phyloP scores from a whole-genome alignment of 2,888 invertebrate genomes.

The Lasioglossum villosulum region DNA sequence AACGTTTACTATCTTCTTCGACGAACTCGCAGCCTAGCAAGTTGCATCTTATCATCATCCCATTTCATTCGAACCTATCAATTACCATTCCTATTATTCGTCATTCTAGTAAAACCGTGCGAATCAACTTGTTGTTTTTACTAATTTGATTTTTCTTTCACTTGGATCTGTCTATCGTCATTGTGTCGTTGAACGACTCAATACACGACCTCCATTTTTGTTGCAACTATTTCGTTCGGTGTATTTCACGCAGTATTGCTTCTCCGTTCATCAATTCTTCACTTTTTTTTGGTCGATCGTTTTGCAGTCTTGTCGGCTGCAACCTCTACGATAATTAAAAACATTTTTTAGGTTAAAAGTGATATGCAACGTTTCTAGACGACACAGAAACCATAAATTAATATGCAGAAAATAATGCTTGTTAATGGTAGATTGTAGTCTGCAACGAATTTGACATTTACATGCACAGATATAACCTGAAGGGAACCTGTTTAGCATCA shows the following conservation, averaged over 20 bases:
- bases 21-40: conserved; percentile 20
- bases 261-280: conserved; percentile 1
- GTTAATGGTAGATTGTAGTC: conserved; percentile 43
- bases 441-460: conserved; percentile 57
- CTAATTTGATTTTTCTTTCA: conserved; percentile 41
- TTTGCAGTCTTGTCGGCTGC: conserved; percentile 11
- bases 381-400: conserved; percentile 26
- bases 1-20: conserved; percentile 43
- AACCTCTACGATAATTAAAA: conserved; percentile 5
- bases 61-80: conserved; percentile 5
- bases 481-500: conserved; percentile 30
- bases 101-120: conserved; percentile 25
- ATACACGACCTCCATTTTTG: conserved; percentile 63
- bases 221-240: conserved; percentile 53
- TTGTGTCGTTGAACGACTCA: conserved; percentile 49
- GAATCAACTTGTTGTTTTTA: conserved; percentile 31
- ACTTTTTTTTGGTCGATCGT: conserved; percentile 14
- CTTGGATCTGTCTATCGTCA: conserved; percentile 44
- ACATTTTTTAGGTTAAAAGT: conserved; percentile 46
- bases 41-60: conserved; percentile 22
- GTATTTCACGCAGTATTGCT: conserved; percentile 47
- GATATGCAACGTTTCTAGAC: conserved; percentile 20
- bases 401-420: conserved; percentile 43
- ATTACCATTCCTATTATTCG: conserved; percentile 20
- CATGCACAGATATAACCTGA: conserved; percentile 51